Evolutionary conservation across 1,140 invertebrate genomes (phyloP), one percentile per base, ranked within the genome.

Genomic region (Megalonaias nervosa): DNA sequence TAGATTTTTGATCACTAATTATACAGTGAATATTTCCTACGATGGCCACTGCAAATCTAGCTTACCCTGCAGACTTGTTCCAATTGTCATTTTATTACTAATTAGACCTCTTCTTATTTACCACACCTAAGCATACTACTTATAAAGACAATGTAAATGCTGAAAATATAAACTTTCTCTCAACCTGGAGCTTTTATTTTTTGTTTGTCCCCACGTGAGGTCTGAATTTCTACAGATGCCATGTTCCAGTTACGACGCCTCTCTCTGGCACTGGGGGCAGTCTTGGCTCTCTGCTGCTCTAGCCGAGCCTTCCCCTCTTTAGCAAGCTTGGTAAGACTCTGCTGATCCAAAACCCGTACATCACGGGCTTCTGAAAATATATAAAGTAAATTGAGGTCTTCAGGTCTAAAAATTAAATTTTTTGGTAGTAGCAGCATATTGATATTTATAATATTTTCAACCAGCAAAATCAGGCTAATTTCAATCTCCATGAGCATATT

Each of bases 111-210:
- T 21, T n/a, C 31, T 11, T 67, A 38, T 23, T n/a, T 17, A 67
- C 65, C n/a, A 23, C 31, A 17, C 31, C 31, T 55, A 38, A n/a
- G 55, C 31, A 48, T 5, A 6, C 31, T 68, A 16, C 14, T 16
- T 38, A 68, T 17, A 13, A 38, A 23, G 16, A 57, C 13, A n/a
- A 19, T 26, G n/a, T 4, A 71, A 14, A 17, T 56, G 31, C 48
- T 71, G 17, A 23, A 21, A 57, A 71, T 16, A 13, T 31, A 61
- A 38, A 15, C 3, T 55, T 72, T 21, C 13, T 23, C 55, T 15
- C 26, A 68, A 78, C 76, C 76, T 60, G 76, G 76, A 61, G 76
- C 76, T 69, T 74, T 78, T n/a, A 78, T 59, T 64, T 73, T 78
- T 11, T 48, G 38, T 48, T 67, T 67, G 56, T 71, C 76, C 23